A percentile compares a stretch with the other conserved stretches of the same genome.
These are phyloP conservation scores for Periparus ater DNA, from an alignment of 2,797 vertebrate genomes.

Conservation along the genomic window DNA sequence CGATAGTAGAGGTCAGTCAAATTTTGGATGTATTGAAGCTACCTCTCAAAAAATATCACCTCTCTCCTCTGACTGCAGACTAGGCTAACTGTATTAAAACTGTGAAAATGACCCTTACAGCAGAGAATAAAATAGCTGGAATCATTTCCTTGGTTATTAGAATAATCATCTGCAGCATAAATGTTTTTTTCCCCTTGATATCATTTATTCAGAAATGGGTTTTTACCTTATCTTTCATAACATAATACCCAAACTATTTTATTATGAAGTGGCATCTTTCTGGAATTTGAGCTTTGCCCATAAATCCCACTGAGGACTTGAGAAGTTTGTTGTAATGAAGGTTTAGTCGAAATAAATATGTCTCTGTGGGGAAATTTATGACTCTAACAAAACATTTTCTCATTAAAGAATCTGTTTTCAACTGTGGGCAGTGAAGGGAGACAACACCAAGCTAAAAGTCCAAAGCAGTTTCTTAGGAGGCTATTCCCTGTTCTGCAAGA, in stretches of 20 bases:
- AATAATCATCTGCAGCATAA: neutral
- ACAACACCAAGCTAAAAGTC: neutral
- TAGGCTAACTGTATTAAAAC: neutral
- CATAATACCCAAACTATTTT: neutral
- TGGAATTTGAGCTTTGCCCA: neutral
- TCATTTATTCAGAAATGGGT: neutral
- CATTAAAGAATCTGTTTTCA: neutral
- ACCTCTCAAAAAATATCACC: neutral
- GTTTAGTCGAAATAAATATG: neutral
- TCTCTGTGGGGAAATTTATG: neutral
- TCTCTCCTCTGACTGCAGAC: neutral
- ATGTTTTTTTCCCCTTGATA: neutral
- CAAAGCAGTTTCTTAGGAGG: neutral
- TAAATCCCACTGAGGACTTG: neutral
- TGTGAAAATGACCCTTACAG: neutral
- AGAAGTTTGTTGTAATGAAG: neutral
- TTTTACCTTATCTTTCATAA: neutral
- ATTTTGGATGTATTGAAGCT: neutral
- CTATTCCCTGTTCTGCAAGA: neutral
- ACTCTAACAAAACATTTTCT: neutral
- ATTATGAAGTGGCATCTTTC: neutral
- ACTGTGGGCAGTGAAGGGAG: neutral
- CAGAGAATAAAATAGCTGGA: neutral
- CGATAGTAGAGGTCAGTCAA: neutral
- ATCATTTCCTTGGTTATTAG: neutral